Conservation (phyloP, 2,113 vertebrate genomes). For the Rissa tridactyla region DNA sequence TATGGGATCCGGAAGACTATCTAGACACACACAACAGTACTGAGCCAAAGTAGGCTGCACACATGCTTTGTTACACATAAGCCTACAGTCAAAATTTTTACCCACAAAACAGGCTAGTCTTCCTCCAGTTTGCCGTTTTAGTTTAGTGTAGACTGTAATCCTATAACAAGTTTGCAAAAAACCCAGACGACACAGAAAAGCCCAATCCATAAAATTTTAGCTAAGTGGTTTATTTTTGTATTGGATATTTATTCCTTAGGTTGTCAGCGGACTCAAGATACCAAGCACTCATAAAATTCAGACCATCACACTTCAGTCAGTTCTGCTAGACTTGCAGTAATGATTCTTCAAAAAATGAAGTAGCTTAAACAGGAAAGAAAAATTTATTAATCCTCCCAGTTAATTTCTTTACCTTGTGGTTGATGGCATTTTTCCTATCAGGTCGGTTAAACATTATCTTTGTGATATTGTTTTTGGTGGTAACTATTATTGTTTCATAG, state of each 20-base stretch:
- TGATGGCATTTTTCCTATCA: constrained; percentile 89
- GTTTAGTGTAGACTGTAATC: background rate
- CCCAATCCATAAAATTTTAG: background rate
- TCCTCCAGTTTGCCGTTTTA: background rate
- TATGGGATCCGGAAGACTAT: background rate
- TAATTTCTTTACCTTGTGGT: constrained; percentile 68
- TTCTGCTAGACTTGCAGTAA: background rate
- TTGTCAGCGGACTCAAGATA: background rate
- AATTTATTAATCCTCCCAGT: background rate
- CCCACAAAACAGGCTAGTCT: background rate
- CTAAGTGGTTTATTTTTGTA: background rate
- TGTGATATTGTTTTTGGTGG: constrained; percentile 84
- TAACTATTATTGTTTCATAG: constrained; percentile 80
- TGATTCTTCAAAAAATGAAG: background rate
- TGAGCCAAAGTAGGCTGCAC: background rate
- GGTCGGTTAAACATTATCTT: constrained; percentile 90
- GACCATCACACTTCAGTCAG: background rate
- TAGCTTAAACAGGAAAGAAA: background rate
- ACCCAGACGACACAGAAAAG: background rate
- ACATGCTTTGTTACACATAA: background rate
- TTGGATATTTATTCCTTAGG: background rate
- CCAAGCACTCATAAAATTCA: background rate
- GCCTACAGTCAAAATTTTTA: background rate
- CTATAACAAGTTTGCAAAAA: background rate
- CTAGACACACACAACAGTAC: background rate